Evolutionary conservation across 2,797 vertebrate species (phyloP), one percentile per base, ranked within the genome.

Genomic region (Acrocephalus scirpaceus): DNA sequence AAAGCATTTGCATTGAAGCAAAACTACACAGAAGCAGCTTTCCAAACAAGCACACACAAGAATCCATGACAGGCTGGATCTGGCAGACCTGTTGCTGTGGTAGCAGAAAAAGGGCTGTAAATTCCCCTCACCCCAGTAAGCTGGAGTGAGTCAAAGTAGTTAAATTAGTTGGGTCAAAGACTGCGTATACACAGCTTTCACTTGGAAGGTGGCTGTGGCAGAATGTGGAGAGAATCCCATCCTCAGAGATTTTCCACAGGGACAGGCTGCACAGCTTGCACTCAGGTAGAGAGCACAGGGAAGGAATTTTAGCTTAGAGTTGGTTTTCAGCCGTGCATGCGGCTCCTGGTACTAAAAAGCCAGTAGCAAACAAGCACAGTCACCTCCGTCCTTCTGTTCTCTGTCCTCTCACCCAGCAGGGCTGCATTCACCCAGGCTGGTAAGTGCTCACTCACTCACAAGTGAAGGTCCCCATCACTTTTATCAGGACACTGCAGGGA

Each of bases 1-100:
- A 77, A 95, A 92, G 64, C 42, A 83, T 87, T 94, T 85, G 86
- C 61, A 61, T 21, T 82, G 74, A 93, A 84, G 93, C 77, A 92
- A 88, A 96, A 74, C 58, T 38, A 27, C 47, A 65, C 73, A 90
- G 61, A 90, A 92, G 40, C 51, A 75, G 30, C 48, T 71, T 94
- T 77, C 74, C 50, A 84, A 94, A 73, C 45, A 71, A 61, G 80
- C 44, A 42, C 51, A 44, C 38, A 73, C 34, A 80, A 42, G 42
- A 2, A 2, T 32, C 58, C 0, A 4, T 0, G 1, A 66, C 60
- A 32, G 57, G 86, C 50, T 62, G 70, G 61, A 50, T 47, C 62
- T 78, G 72, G 40, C 23, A 73, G 60, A 61, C 16, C 19, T 61
- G 62, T 29, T 60, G 54, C 64, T 62, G 84, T 47, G 70, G 54